Evolutionary conservation across 2,797 vertebrate species (phyloP).

Genomic region (Falco naumanni): DNA sequence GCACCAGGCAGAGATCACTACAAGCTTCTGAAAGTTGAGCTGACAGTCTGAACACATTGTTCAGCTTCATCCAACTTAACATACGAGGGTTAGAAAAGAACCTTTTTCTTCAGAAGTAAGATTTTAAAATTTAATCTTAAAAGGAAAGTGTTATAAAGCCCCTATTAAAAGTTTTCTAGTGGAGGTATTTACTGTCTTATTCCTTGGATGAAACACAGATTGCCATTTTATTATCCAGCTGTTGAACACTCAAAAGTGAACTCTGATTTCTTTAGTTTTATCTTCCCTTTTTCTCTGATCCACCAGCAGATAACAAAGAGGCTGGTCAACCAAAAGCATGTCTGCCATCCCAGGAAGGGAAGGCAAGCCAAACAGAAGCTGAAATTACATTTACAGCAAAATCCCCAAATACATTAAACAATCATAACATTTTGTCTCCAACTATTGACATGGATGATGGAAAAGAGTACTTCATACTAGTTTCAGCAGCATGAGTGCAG

Average conservation of each 20-base stretch:
- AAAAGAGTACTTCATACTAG: background rate
- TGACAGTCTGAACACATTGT: background rate
- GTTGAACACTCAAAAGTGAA: background rate
- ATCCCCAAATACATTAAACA: background rate
- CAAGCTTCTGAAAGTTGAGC: background rate
- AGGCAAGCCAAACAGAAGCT: background rate
- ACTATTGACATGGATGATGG: background rate
- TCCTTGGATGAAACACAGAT: background rate
- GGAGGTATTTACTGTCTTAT: background rate
- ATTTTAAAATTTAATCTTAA: background rate
- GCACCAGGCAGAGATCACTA: background rate
- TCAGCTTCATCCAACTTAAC: background rate
- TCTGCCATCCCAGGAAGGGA: background rate
- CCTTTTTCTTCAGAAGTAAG: background rate
- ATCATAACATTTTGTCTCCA: background rate
- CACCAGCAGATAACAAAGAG: background rate
- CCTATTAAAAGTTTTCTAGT: background rate
- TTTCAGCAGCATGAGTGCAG: background rate
- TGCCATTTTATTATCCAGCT: background rate
- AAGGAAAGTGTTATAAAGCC: background rate
- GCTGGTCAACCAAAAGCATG: background rate
- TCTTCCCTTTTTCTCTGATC: background rate
- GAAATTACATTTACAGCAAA: background rate
- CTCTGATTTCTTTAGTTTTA: background rate
- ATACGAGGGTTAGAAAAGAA: background rate